Conservation (phyloP, 2,888 invertebrate genomes). For the Spilarctia lutea region DNA sequence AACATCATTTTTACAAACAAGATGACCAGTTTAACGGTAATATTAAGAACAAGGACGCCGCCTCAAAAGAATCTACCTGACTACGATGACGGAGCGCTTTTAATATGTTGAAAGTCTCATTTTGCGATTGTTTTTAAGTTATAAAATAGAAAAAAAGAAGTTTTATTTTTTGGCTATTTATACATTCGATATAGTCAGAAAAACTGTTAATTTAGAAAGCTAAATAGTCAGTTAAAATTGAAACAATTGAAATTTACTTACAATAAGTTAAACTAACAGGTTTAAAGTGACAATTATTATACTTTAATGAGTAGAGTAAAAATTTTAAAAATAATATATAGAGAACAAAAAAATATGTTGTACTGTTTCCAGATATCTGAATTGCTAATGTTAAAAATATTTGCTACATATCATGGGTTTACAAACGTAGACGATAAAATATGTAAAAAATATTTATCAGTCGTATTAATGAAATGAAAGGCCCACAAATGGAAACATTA, state of each 20-base stretch:
- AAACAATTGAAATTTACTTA: not conserved
- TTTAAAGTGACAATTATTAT: not conserved
- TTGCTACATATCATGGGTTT: not conserved
- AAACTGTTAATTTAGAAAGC: too few relatives aligned
- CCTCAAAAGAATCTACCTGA: constrained; percentile 72
- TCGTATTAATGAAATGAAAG: constrained; percentile 25
- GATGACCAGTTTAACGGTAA: constrained; percentile 81
- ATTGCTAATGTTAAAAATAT: not conserved
- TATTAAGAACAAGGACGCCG: constrained; percentile 55
- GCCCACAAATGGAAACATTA: constrained; percentile 38
- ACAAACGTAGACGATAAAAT: not conserved
- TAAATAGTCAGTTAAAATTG: too few relatives aligned
- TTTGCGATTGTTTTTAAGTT: constrained; percentile 24
- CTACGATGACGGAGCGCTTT: constrained; percentile 38
- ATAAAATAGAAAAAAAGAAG: constrained; percentile 36
- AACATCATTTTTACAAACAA: constrained; percentile 69
- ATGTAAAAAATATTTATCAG: not conserved
- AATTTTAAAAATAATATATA: not conserved
- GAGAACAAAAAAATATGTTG: too few relatives aligned
- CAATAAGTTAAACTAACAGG: not conserved
- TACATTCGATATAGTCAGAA: not conserved
- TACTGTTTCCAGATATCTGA: not conserved
- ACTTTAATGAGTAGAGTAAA: not conserved
- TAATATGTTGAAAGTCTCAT: constrained; percentile 31
- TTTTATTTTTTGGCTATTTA: constrained; percentile 18